Percentiles rank a stretch among this genome's conserved stretches.
These are phyloP conservation scores for Cydia fagiglandana DNA, from an alignment of 1,140 invertebrate species.

Conservation along the genomic window DNA sequence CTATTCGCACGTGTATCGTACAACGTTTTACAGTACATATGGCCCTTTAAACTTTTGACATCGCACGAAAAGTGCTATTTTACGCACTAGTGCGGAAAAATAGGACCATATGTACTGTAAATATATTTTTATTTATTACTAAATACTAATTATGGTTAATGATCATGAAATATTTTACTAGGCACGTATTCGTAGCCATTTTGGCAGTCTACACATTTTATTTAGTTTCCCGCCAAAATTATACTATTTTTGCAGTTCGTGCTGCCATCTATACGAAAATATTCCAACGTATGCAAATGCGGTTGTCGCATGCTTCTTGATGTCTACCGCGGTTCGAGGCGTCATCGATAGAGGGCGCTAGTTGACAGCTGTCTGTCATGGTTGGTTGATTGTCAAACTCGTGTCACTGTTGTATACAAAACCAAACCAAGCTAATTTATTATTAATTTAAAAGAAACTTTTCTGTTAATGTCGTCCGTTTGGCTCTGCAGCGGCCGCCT, in stretches of 20 bases:
- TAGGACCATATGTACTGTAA: too few species aligned
- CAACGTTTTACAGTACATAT: too few species aligned
- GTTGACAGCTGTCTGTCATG: conserved; percentile 40
- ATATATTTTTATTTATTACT: not conserved
- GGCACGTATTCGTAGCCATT: too few species aligned
- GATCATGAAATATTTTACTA: not conserved
- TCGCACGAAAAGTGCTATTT: too few species aligned
- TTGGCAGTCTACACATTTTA: not conserved
- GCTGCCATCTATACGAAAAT: conserved; percentile 53
- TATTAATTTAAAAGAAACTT: conserved; percentile 74
- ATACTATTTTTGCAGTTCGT: conserved; percentile 22
- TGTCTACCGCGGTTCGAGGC: conserved; percentile 33
- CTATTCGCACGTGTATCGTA: too few species aligned
- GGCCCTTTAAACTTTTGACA: too few species aligned
- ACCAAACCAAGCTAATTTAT: conserved; percentile 75
- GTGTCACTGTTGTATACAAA: conserved; percentile 66
- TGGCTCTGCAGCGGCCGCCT: conserved; percentile 44
- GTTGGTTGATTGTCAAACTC: conserved; percentile 56
- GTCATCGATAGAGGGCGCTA: conserved; percentile 56
- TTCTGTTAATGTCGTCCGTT: conserved; percentile 62
- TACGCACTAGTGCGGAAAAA: too few species aligned
- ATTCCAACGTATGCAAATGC: conserved; percentile 53
- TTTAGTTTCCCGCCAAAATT: conserved; percentile 44
- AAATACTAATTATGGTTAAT: not conserved
- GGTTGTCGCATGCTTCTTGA: conserved; percentile 32